Conservation (phyloP, 53 echinoderm and acorn worm genomes). For the Crossaster papposus region DNA sequence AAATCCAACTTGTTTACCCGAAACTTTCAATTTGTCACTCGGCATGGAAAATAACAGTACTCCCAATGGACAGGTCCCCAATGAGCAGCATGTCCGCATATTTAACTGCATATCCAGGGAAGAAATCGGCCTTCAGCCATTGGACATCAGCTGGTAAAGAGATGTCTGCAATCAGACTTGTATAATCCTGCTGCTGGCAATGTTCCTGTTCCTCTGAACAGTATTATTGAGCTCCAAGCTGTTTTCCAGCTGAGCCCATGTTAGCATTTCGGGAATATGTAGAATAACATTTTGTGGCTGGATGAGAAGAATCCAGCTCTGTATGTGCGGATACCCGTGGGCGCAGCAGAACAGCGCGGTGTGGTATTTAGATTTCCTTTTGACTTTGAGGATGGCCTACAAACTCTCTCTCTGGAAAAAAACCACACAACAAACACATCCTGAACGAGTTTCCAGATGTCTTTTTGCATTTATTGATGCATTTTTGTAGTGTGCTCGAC, state of each 20-base stretch:
- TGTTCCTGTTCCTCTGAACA: constrained; percentile 36
- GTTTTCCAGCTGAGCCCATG: constrained; percentile 30
- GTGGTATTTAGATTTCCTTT: constrained; percentile 10
- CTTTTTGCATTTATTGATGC: not conserved
- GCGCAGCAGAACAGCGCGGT: not conserved
- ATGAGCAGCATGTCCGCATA: not conserved
- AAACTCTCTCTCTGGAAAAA: not conserved
- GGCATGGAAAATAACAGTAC: not conserved
- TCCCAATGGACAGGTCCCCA: not conserved
- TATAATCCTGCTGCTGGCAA: constrained; percentile 36
- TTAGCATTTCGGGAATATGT: constrained; percentile 44
- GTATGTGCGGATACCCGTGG: not conserved
- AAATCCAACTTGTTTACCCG: constrained; percentile 32
- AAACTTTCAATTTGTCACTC: constrained; percentile 24
- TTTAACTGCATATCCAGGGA: not conserved
- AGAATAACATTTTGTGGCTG: constrained; percentile 37
- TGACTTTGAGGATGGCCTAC: not conserved
- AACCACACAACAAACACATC: too few species aligned
- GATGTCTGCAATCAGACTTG: constrained; percentile 45
- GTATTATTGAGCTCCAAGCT: too few species aligned
- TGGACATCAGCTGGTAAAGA: constrained; percentile 56
- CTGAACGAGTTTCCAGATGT: not conserved
- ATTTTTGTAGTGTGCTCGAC: not conserved
- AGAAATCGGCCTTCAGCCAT: not conserved
- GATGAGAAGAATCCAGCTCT: too few species aligned